These are phyloP conservation scores for Orthosia incerta DNA, from an alignment of 2,888 invertebrate species.

Conservation along the genomic window DNA sequence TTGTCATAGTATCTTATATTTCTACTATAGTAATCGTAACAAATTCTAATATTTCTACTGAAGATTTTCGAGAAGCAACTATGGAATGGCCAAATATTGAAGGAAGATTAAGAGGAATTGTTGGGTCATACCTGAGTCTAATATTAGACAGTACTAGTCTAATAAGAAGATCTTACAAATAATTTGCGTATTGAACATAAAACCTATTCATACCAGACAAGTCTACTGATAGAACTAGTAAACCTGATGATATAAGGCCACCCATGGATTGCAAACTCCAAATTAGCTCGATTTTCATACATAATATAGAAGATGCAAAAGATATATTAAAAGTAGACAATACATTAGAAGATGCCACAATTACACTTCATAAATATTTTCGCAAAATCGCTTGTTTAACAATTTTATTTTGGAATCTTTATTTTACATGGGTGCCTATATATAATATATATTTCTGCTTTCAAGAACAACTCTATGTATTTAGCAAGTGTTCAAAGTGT, in stretches of 20 bases:
- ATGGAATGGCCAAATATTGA: conserved; percentile 1
- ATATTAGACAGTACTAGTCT: conserved; percentile 24
- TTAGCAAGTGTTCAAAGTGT: conserved; percentile 61
- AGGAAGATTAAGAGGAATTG: neutral
- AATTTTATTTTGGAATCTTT: conserved; percentile 69
- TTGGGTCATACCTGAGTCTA: conserved; percentile 2
- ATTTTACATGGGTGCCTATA: conserved; percentile 72
- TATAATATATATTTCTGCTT: conserved; percentile 57
- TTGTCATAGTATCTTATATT: conserved; percentile 32
- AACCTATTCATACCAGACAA: neutral
- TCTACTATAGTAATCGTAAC: conserved; percentile 55
- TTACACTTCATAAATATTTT: conserved; percentile 67
- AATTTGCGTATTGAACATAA: neutral
- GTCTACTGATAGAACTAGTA: conserved; percentile 34
- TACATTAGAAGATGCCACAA: conserved; percentile 59
- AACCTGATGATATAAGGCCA: conserved; percentile 6
- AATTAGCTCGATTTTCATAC: conserved; percentile 12
- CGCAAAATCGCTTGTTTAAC: conserved; percentile 72
- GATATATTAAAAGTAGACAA: conserved; percentile 30
- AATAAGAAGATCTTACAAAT: neutral
- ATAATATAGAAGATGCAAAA: conserved; percentile 28
- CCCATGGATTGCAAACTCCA: conserved; percentile 13
- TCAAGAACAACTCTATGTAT: conserved; percentile 63
- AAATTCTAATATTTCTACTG: conserved; percentile 34
- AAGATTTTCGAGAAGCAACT: conserved; percentile 15